Evolutionary conservation across 1,140 invertebrate genomes (phyloP), one percentile per base, ranked within the genome.

Genomic region (Periplaneta americana): DNA sequence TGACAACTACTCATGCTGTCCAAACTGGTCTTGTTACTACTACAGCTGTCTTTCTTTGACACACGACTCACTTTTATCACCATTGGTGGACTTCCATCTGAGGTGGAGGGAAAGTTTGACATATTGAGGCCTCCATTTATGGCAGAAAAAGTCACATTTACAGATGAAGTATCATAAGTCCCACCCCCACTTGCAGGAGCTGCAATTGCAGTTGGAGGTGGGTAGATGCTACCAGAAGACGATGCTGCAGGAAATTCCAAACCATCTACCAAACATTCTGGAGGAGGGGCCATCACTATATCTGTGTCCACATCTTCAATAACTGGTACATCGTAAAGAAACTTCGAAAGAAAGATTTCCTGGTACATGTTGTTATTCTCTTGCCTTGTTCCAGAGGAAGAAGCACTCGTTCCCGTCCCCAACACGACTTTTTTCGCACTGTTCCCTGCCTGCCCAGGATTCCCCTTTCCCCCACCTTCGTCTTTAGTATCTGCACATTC

Each of bases 371-470:
- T 81, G 75, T 80, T 84, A 39, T 57, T 80, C 78, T 84, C 83
- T 75, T 83, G 83, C 36, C 82, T 79, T 35, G 79, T 80, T 35
- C 83, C 83, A 37, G 81, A 81, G 57, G 31, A 78, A 22, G 80
- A 82, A 0, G 89, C 85, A 80, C 88, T 90, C 0, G 89, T 90
- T 2, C 89, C 89, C 1, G 89, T 90, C 13, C 87, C 89, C 11
- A 86, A 90, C 6, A 87, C 80, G 22, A 84, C 85, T 83, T 88
- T 90, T 83, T 89, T 90, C 32, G 84, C 90, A 91, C 84, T 92
- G 90, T 39, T 91, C 87, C 77, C 86, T 87, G 32, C 74, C 80
- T 78, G 81, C 48, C 34, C 82, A 77, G 13, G 82, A 83, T 33
- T 81, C 57, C 31, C 34, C 15, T 77, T 76, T 2, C 81, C 75